Base-by-base conservation (phyloP, 2,888 invertebrate genomes). In the Parnassius smintheus region DNA sequence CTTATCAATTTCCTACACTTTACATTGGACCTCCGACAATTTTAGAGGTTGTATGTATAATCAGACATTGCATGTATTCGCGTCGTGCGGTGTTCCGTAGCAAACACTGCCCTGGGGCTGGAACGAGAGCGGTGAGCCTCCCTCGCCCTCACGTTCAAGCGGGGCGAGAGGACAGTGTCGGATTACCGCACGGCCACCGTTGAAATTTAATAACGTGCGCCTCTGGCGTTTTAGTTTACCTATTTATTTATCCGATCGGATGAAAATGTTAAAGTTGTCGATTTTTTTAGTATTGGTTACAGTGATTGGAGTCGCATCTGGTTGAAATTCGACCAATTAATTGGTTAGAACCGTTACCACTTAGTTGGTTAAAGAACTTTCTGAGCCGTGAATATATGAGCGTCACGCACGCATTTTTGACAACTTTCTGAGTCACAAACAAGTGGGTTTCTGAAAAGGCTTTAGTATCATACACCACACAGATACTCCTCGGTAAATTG, bases 131-230 rank as follows among this genome's bases (percentile, higher is more conserved):
- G 51, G 8, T 41, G 44, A 22, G 8, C 9, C 50, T 50, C 44
- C 2, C 48, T 22, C 2, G 2, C 13, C 9, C 42, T 4, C 9
- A 1, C 35, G 41, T 18, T 7, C 7, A 9, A 13, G 18, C 9
- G 18, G 51, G n/a, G 50, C 3, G 11, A 45, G 48, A 18, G 56
- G 59, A 48, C 63, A 56, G 67, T 70, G 72, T 70, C 66, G 66
- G 70, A 72, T 74, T 76, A 78, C 72, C 73, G 73, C 75, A 67
- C 59, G 56, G 72, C 71, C 67, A 66, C 67, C 68, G 70, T 59
- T 67, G 66, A 77, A 77, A 80, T 80, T 75, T 75, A 79, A 80
- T 80, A 78, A 80, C 69, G 67, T 66, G 63, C 61, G 73, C 75
- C 71, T 61, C 65, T 53, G 70, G 63, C 56, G 56, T 59, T 56